Evolutionary conservation across 2,113 vertebrate species (phyloP), one percentile per base, ranked within the genome.

Genomic region (Murina feae): DNA sequence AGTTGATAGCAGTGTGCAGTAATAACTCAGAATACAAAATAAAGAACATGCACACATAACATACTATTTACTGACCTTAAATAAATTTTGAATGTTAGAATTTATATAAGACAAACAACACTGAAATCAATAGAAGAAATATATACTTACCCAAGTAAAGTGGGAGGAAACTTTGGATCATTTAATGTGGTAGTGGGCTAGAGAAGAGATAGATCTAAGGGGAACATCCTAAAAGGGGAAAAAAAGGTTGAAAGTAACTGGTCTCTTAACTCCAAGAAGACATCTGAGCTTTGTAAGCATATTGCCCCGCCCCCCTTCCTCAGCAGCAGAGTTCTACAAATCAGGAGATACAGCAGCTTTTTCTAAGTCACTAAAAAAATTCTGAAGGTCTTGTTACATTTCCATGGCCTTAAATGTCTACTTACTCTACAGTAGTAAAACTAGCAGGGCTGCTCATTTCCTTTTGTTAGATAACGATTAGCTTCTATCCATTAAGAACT

Each of bases 121-220:
- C 2, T 93, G 37, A 86, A 94, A 93, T 83, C 74, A 91, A 37
- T 71, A 79, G 65, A 94, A 86, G 58, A 94, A 93, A 86, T 86
- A 65, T 63, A 51, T 89, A 79, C 4, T 91, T 94, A 80, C 18
- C 28, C 25, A 93, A 60, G 60, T 47, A 93, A 96, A 39, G 21
- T 81, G 66, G 91, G 32, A 85, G 39, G 44, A 86, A 90, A 65
- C 69, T 72, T 39, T 12, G 8, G 47, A 69, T 92, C 25, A 82
- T 55, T 94, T 86, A 72, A 92, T 87, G 60, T 89, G 74, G 35
- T 86, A 9, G 58, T 58, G 7, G 18, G 23, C 13, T 79, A n/a
- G 37, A 84, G 32, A 90, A n/a, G n/a, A 44, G 44, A 2, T 86
- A 49, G 91, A n/a, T 78, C 47, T 18, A 60, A 89, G 35, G 30